These are phyloP conservation scores for Equus przewalskii DNA, from an alignment of 2,113 vertebrate species.

Conservation along the genomic window DNA sequence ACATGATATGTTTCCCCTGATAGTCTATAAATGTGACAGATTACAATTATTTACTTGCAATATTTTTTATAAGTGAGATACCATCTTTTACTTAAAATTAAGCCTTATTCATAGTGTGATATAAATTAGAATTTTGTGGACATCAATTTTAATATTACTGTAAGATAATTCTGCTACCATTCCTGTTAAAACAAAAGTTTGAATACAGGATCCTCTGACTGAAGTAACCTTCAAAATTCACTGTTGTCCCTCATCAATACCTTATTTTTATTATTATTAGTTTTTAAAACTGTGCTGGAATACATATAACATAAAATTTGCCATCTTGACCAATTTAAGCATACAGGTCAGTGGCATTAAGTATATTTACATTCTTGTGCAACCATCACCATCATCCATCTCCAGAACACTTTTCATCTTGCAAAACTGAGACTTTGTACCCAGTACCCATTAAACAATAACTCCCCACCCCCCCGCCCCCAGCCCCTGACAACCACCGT, in stretches of 20 bases:
- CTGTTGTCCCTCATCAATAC: not conserved
- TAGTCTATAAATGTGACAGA: not conserved
- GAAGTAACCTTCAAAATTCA: not conserved
- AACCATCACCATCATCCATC: not conserved
- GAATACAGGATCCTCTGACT: not conserved
- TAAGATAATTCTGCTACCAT: not conserved
- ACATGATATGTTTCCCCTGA: not conserved
- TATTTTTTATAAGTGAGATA: conserved; percentile 1
- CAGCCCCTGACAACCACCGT: not conserved
- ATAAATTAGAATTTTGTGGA: not conserved
- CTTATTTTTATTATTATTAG: conserved; percentile 5
- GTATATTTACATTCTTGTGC: not conserved
- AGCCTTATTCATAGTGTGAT: not conserved
- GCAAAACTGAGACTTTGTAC: conserved; percentile 48
- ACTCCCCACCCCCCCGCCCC: not conserved
- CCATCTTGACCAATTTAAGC: not conserved
- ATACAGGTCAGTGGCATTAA: not conserved
- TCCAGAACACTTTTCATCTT: not conserved
- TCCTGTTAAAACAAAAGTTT: conserved; percentile 5
- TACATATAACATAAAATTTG: not conserved
- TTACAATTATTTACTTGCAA: not conserved
- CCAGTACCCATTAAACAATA: not conserved
- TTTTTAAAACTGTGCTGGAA: not conserved
- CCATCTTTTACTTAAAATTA: conserved; percentile 32
- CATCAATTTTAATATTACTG: not conserved